These are phyloP conservation scores for Hozukius guyotensis DNA, from an alignment of 2,797 vertebrate genomes.

Conservation along the genomic window DNA sequence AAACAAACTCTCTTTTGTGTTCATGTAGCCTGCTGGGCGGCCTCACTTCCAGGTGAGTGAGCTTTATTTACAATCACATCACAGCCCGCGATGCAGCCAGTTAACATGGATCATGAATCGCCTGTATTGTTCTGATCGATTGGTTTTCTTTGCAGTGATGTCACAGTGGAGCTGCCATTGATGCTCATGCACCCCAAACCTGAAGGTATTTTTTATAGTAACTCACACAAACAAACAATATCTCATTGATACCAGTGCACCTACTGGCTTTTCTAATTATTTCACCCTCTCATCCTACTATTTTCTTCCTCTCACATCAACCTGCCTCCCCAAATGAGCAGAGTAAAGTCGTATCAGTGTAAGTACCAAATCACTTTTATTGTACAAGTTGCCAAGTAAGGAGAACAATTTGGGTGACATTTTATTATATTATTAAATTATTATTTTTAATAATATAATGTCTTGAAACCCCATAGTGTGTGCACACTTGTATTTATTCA, in stretches of 20 bases:
- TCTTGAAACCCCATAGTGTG: conserved; percentile 19
- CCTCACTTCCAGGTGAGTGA: conserved; percentile 89
- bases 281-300: background rate
- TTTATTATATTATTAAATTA: background rate
- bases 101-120: background rate
- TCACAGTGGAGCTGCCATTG: conserved; percentile 88
- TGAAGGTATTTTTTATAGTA: conserved; percentile 67
- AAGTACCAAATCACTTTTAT: conserved; percentile 36
- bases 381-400: background rate
- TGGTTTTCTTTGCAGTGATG: conserved; percentile 82
- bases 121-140: conserved; percentile 16
- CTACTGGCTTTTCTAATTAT: background rate
- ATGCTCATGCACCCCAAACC: conserved; percentile 92
- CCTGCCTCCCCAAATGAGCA: conserved; percentile 21
- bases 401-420: background rate
- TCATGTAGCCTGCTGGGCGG: conserved; percentile 87
- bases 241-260: background rate
- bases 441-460: conserved; percentile 3
- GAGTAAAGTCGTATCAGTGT: conserved; percentile 67
- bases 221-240: background rate
- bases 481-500: background rate
- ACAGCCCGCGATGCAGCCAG: background rate
- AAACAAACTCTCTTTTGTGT: background rate
- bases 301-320: conserved; percentile 10
- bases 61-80: background rate